Conservation (phyloP, 1,140 invertebrate genomes). For the Neodiprion lecontei region DNA sequence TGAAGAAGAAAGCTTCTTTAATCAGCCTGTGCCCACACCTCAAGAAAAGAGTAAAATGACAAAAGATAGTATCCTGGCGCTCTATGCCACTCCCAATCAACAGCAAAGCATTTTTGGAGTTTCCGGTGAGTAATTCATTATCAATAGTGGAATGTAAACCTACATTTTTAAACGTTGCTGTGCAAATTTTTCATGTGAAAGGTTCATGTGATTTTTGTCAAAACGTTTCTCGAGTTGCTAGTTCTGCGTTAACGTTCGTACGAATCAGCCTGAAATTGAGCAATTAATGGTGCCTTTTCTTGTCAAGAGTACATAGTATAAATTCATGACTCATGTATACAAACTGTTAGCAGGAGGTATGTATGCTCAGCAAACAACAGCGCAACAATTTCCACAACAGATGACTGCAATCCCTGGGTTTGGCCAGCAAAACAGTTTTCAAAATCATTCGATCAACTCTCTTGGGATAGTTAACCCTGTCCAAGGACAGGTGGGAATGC, state of each 20-base stretch:
- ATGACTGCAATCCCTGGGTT: constrained; percentile 39
- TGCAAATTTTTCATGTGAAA: constrained; percentile 1
- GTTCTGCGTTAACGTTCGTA: no score
- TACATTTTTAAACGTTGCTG: constrained; percentile 12
- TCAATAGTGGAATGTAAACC: background rate
- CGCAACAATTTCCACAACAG: constrained; percentile 49
- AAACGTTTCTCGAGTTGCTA: no score
- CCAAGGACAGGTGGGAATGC: constrained; percentile 40
- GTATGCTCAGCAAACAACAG: constrained; percentile 48
- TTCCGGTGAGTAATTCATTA: constrained; percentile 32
- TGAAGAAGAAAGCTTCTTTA: constrained; percentile 91
- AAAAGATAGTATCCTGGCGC: constrained; percentile 91
- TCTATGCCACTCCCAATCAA: constrained; percentile 73
- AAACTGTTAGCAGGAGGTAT: constrained; percentile 39
- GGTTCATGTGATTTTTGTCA: no score
- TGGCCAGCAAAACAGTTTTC: constrained; percentile 40
- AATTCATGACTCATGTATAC: background rate
- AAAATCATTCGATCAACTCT: constrained; percentile 38
- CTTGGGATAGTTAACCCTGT: constrained; percentile 40
- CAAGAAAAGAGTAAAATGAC: constrained; percentile 84
- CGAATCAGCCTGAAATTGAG: no score
- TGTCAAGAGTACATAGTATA: background rate
- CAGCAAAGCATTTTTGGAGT: constrained; percentile 48
- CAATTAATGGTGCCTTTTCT: background rate
- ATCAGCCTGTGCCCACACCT: constrained; percentile 77